A percentile compares a stretch with the other conserved stretches of the same genome.
Conservation (phyloP, 2,888 invertebrate genomes). For the Drosophila fungiperda region DNA sequence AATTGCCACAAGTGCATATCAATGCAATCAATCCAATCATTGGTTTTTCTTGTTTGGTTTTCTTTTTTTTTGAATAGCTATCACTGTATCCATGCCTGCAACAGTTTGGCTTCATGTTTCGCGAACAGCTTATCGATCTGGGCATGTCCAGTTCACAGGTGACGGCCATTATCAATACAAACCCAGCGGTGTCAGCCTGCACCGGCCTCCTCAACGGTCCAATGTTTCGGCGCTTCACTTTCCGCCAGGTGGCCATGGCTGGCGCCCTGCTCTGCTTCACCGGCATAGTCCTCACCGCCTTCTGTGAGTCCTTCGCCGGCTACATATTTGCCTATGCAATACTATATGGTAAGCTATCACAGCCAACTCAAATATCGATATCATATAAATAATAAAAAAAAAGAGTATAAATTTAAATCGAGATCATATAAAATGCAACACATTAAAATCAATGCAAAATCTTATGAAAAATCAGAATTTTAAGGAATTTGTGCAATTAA, state of each 20-base stretch:
- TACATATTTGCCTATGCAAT: constrained; percentile 89
- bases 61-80: constrained; percentile 85
- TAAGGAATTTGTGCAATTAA: too few relatives aligned
- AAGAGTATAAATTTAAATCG: too few relatives aligned
- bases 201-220: constrained; percentile 90
- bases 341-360: constrained; percentile 88
- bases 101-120: constrained; percentile 90
- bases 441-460: too few relatives aligned
- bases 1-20: background rate
- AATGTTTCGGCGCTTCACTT: constrained; percentile 89
- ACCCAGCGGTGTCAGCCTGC: constrained; percentile 89
- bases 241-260: constrained; percentile 88
- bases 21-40: background rate
- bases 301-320: constrained; percentile 88
- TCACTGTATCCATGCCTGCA: constrained; percentile 89
- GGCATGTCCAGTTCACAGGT: constrained; percentile 89
- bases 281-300: constrained; percentile 88
- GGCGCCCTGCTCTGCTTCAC: constrained; percentile 87
- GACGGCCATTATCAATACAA: constrained; percentile 90
- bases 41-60: too few relatives aligned
- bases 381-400: background rate
- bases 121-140: constrained; percentile 87
- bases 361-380: background rate
- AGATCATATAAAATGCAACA: too few relatives aligned
- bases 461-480: too few relatives aligned